Percentiles rank a stretch among this genome's conserved stretches.
phyloP scores from a whole-genome alignment of 2,888 invertebrate species.

The Perizoma flavofasciatum region DNA sequence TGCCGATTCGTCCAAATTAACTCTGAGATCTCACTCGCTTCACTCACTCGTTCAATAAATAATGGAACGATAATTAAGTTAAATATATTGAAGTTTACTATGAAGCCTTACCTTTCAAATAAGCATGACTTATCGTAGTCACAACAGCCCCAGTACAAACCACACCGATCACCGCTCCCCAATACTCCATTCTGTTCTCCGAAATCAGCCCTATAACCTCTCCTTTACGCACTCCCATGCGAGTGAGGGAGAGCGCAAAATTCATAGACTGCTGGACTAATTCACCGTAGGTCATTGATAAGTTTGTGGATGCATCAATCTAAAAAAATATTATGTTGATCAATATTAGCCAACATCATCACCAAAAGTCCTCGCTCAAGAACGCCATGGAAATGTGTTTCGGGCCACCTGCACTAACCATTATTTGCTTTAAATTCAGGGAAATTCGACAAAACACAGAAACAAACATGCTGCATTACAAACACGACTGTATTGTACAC shows the following conservation, averaged over 20 bases:
- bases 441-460: no score
- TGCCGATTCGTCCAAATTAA: no score
- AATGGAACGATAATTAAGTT: no score
- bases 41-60: no score
- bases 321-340: conserved; percentile 36
- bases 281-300: conserved; percentile 51
- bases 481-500: no score
- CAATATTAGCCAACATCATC: no score
- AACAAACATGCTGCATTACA: no score
- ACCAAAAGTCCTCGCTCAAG: not conserved
- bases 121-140: conserved; percentile 56
- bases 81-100: no score
- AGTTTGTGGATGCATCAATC: conserved; percentile 64
- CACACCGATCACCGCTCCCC: conserved; percentile 56
- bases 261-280: conserved; percentile 62
- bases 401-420: no score
- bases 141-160: conserved; percentile 56
- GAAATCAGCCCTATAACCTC: conserved; percentile 62
- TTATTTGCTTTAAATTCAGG: no score
- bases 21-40: no score
- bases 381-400: not conserved
- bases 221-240: conserved; percentile 64
- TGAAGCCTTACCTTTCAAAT: conserved; percentile 53
- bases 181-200: conserved; percentile 64
- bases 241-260: conserved; percentile 64